Conservation (phyloP, 1,140 invertebrate species). For the Mya arenaria region DNA sequence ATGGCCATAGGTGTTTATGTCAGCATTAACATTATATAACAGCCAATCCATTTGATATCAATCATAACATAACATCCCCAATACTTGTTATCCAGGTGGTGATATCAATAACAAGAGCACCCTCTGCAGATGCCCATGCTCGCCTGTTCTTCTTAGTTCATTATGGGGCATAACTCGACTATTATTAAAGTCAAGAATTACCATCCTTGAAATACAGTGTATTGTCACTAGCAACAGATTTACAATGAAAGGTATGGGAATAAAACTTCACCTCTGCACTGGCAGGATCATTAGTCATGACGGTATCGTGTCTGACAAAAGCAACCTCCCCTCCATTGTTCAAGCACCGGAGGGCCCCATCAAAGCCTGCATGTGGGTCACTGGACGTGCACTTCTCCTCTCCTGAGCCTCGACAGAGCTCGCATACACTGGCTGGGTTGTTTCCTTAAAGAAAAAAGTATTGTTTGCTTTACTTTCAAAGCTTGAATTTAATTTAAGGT, state of each 20-base stretch:
- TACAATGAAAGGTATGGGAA: no score
- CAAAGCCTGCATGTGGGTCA: slow-evolving; percentile 95
- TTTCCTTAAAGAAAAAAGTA: slow-evolving; percentile 83
- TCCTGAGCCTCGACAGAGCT: slow-evolving; percentile 88
- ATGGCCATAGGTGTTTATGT: background rate
- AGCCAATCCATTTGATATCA: background rate
- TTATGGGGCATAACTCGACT: no score
- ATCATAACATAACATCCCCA: background rate
- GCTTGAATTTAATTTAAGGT: no score
- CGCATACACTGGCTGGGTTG: slow-evolving; percentile 91
- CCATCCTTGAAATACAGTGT: no score
- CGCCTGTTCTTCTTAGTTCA: no score
- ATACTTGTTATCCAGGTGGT: background rate
- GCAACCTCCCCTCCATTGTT: slow-evolving; percentile 90
- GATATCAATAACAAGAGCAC: no score
- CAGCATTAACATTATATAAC: background rate
- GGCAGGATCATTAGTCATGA: slow-evolving; percentile 72
- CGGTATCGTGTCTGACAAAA: slow-evolving; percentile 91
- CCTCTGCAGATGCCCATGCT: no score
- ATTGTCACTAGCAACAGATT: no score
- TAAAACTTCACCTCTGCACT: background rate
- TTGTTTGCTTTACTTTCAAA: background rate
- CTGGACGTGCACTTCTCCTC: slow-evolving; percentile 89
- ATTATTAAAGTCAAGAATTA: no score
- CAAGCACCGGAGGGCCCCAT: slow-evolving; percentile 91